Percentiles rank a stretch among this genome's conserved stretches.
These are phyloP conservation scores for Caenorhabditis sinica DNA, from an alignment of 2,888 invertebrate genomes.

Conservation along the genomic window DNA sequence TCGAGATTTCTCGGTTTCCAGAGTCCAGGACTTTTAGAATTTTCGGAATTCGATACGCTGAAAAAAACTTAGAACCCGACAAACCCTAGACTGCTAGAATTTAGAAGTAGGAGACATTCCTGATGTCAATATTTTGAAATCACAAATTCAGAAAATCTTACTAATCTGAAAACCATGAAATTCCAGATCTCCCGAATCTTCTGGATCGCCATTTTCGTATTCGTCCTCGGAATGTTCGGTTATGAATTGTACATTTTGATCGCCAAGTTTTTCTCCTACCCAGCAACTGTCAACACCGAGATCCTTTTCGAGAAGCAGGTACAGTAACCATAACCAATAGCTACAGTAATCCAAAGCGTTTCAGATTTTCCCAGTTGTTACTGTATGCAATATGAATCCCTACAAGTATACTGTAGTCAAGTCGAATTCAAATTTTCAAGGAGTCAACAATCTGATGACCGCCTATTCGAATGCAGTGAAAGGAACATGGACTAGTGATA, in stretches of 20 bases:
- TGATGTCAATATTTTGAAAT: neutral
- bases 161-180: neutral
- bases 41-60: neutral
- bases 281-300: conserved; percentile 68
- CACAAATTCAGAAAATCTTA: no score
- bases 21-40: neutral
- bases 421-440: conserved; percentile 45
- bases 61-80: no score
- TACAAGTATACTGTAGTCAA: conserved; percentile 70
- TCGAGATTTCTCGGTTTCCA: no score
- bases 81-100: no score
- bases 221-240: conserved; percentile 67
- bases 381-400: conserved; percentile 76
- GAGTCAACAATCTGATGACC: conserved; percentile 62
- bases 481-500: conserved; percentile 43
- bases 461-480: conserved; percentile 50
- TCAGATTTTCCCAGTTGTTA: conserved; percentile 73
- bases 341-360: neutral
- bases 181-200: conserved; percentile 71
- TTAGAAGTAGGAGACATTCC: neutral
- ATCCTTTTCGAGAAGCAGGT: conserved; percentile 71
- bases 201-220: conserved; percentile 70
- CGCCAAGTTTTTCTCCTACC: conserved; percentile 70
- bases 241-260: conserved; percentile 74
- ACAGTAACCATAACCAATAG: neutral